Evolutionary conservation across 2,113 vertebrate species (phyloP), one percentile per base, ranked within the genome.

Genomic region (Hucho hucho): DNA sequence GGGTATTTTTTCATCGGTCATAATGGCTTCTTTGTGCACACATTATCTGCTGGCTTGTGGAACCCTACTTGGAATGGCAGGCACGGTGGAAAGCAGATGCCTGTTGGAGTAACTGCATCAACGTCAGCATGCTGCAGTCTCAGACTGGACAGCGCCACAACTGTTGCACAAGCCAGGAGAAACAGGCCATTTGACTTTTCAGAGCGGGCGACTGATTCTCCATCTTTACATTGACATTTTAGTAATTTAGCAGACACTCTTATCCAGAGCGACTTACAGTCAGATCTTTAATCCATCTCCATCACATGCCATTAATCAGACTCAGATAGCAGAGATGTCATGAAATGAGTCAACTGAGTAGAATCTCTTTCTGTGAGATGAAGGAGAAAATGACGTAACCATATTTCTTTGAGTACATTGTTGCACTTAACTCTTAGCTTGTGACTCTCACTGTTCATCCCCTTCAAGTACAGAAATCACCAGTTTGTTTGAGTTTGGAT

Each of bases 11-110:
- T 66, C 79, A 76, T 73, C 7, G 75, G 79, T 80, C 75, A 89
- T 87, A 91, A 92, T 88, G 86, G 86, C 77, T 69, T 86, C 89
- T 91, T 91, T 92, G 90, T 90, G 81, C 75, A 65, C 81, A 84
- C 79, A 85, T 90, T 91, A 89, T 90, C 83, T 84, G 32, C 79
- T 77, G 74, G 84, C 78, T 75, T 69, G 76, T 79, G 80, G 79
- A 79, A 76, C 81, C 79, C 85, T 87, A 88, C 83, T 91, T 92
- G 84, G 87, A 81, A 91, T 89, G 88, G 82, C 86, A 82, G 80
- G 91, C 89, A 90, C 86, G 83, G 75, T 32, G 81, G 78, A 81
- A 77, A 66, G 81, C 90, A 90, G 89, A 89, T 88, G 87, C 86
- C 88, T 46, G 58, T 46, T 73, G 78, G 82, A 74, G 82, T 79